Percentiles rank a stretch among this genome's conserved stretches.
Conservation (phyloP, 1,140 invertebrate species). For the Drosophila murphyi region DNA sequence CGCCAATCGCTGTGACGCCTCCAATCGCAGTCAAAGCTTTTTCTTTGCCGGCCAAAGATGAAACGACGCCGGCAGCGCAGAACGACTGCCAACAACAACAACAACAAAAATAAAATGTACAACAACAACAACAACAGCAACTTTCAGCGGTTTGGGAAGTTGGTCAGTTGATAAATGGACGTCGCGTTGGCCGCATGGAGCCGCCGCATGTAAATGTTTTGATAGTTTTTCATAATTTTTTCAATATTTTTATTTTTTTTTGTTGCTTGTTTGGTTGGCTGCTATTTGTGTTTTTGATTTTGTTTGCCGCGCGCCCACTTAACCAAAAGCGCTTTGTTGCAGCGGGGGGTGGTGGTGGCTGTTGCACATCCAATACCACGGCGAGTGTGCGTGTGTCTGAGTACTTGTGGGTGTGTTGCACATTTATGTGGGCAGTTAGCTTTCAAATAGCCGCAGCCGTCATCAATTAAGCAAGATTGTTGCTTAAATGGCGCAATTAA, state of each 20-base stretch:
- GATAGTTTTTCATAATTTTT: slow-evolving; percentile 81
- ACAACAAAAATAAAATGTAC: slow-evolving; percentile 14
- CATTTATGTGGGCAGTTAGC: slow-evolving; percentile 71
- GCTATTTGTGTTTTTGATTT: slow-evolving; percentile 75
- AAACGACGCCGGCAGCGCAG: slow-evolving; percentile 66
- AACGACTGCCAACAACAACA: slow-evolving; percentile 56
- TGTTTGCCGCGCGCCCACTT: slow-evolving; percentile 46
- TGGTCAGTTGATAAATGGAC: slow-evolving; percentile 78
- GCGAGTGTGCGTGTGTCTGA: slow-evolving; percentile 12
- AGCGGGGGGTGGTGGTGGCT: neutral
- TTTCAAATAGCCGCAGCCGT: slow-evolving; percentile 57
- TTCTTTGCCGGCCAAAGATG: slow-evolving; percentile 58
- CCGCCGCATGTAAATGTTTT: slow-evolving; percentile 77
- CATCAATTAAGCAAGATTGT: slow-evolving; percentile 73
- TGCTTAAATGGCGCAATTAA: slow-evolving; percentile 76
- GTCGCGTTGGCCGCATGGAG: slow-evolving; percentile 59
- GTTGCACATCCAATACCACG: slow-evolving; percentile 3
- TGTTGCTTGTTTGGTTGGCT: slow-evolving; percentile 38
- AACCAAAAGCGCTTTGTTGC: neutral
- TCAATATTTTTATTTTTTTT: slow-evolving; percentile 46
- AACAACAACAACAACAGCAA: slow-evolving; percentile 39
- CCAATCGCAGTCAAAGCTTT: slow-evolving; percentile 30
- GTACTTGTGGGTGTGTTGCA: slow-evolving; percentile 50
- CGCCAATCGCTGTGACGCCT: slow-evolving; percentile 5
- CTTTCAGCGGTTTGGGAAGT: slow-evolving; percentile 47